A percentile compares a stretch with the other conserved stretches of the same genome.
These are phyloP conservation scores for Muntiacus reevesi DNA, from an alignment of 2,113 vertebrate species.

Conservation along the genomic window DNA sequence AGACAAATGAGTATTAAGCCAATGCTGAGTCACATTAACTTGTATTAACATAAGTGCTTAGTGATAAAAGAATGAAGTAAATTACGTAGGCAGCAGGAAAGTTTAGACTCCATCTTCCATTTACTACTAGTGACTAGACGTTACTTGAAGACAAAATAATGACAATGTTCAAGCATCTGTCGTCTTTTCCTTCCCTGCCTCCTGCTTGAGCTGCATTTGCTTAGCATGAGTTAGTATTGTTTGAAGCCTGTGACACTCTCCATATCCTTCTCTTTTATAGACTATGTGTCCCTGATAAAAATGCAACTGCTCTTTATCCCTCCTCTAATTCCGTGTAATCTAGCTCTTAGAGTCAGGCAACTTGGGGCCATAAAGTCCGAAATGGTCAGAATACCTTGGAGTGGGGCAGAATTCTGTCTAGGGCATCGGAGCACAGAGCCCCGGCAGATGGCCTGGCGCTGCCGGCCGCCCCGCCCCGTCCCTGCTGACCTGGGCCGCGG, in stretches of 20 bases:
- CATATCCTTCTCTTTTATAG: neutral
- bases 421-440: neutral
- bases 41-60: conserved; percentile 3
- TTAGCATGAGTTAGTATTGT: neutral
- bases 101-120: neutral
- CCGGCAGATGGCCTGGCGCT: neutral
- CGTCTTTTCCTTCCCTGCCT: neutral
- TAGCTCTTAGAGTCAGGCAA: neutral
- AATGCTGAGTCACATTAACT: conserved; percentile 1
- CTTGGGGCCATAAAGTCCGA: neutral
- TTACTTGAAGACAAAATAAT: neutral
- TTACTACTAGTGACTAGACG: neutral
- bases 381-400: neutral
- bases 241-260: neutral
- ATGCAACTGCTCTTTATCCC: neutral
- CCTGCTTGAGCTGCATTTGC: neutral
- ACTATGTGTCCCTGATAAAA: neutral
- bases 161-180: neutral
- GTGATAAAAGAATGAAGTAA: neutral
- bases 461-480: accelerated
- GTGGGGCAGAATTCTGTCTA: neutral
- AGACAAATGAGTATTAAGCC: neutral
- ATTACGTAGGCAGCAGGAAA: neutral
- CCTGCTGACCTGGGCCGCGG: too few species aligned
- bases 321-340: neutral